phyloP scores from a whole-genome alignment of 2,113 vertebrate species.

The Opisthocomus hoazin region DNA sequence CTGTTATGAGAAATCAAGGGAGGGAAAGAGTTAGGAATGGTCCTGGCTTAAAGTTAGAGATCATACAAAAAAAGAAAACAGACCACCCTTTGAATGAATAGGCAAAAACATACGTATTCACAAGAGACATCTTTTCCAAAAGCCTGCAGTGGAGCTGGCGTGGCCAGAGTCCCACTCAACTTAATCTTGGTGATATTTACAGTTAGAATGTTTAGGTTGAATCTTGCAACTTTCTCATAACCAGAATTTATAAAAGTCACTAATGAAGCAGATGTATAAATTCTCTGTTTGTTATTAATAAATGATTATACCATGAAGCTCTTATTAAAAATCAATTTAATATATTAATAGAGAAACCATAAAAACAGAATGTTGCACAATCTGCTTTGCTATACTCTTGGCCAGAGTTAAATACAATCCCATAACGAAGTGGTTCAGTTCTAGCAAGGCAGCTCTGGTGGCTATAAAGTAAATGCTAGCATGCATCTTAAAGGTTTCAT shows the following conservation, averaged over 20 bases:
- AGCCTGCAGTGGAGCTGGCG: neutral
- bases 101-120: neutral
- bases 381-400: neutral
- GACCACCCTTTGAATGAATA: neutral
- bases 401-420: neutral
- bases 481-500: neutral
- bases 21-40: neutral
- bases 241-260: neutral
- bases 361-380: constrained; percentile 38
- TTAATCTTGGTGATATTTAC: neutral
- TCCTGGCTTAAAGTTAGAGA: neutral
- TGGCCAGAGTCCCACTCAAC: neutral
- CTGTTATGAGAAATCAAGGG: neutral
- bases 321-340: constrained; percentile 5
- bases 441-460: neutral
- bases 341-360: neutral
- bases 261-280: neutral
- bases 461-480: neutral
- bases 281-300: constrained; percentile 32
- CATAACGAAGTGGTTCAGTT: neutral
- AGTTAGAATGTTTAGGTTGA: neutral
- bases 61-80: neutral
- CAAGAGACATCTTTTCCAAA: neutral
- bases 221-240: neutral
- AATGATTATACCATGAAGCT: neutral